Percentiles rank a stretch among this genome's conserved stretches.
Conservation (phyloP, 2,113 vertebrate genomes). For the Aleadryas rufinucha region DNA sequence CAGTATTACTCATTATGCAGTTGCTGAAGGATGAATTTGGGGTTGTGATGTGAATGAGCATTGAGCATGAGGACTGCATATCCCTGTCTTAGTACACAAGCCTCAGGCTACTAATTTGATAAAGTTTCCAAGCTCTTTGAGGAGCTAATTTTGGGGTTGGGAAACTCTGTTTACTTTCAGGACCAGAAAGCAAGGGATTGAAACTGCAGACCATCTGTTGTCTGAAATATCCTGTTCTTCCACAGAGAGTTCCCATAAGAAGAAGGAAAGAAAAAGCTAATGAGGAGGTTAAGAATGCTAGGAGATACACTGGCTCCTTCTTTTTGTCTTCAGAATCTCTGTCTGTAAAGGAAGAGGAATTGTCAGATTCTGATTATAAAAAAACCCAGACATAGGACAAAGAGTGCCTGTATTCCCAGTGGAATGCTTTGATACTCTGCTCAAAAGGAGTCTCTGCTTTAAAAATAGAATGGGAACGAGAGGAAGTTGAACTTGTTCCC, state of each 20-base stretch:
- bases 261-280: slow-evolving; percentile 49
- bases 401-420: slow-evolving; percentile 28
- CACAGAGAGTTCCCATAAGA: slow-evolving; percentile 42
- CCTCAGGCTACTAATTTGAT: neutral
- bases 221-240: slow-evolving; percentile 60
- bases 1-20: neutral
- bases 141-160: neutral
- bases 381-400: neutral
- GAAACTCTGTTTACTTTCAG: neutral
- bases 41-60: neutral
- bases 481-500: slow-evolving; percentile 38
- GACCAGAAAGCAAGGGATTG: neutral
- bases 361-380: slow-evolving; percentile 28
- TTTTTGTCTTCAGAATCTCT: slow-evolving; percentile 49
- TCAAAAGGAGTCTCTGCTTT: slow-evolving; percentile 33
- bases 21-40: neutral
- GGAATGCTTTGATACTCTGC: slow-evolving; percentile 25
- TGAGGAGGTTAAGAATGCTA: slow-evolving; percentile 52
- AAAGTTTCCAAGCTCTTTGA: neutral
- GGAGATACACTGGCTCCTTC: slow-evolving; percentile 44
- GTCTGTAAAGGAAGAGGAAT: slow-evolving; percentile 43
- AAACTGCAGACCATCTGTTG: neutral
- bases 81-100: neutral
- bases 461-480: slow-evolving; percentile 39
- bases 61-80: neutral